Evolutionary conservation across 2,888 invertebrate genomes (phyloP), one percentile per base, ranked within the genome.

Genomic region (Sericinus montela): DNA sequence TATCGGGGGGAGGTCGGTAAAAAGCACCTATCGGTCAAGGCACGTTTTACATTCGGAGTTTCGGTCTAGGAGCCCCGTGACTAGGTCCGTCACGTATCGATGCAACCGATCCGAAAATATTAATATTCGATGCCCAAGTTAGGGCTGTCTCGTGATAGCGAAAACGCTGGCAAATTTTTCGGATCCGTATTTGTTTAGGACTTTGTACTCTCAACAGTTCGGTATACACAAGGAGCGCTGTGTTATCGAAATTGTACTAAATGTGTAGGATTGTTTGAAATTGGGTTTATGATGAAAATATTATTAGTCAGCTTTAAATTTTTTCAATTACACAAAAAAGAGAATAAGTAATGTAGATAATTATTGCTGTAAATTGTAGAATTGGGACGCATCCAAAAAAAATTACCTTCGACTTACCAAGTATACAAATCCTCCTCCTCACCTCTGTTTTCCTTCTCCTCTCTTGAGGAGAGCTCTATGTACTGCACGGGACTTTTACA

Each of bases 41-140:
- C 53, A 60, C 60, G 57, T 58, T 62, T 60, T 58, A 63, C 57
- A 60, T 65, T 59, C 51, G 34, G n/a, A 34, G 35, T 16, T 25
- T 15, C 55, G 49, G 43, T 45, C 46, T 47, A 44, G 45, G 48
- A 56, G 57, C 51, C 59, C 61, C 66, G 62, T 6, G 3, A 28
- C 16, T 10, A 28, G 45, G 19, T 32, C 45, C 45, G 32, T 41
- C 47, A 36, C 47, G 40, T 42, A 30, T 48, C 58, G 53, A 54
- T 59, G 63, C 55, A 54, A 41, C 45, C 55, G 38, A 45, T 46
- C 61, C 54, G 49, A 58, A 60, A 72, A 72, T 74, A 77, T 78
- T 75, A 76, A 78, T 78, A 77, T 72, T 71, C 64, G 54, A 70
- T 67, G 62, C 41, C 36, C 28, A n/a, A 39, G 41, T n/a, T 42